Conservation (phyloP, 2,888 invertebrate species). For the Stramonita haemastoma region DNA sequence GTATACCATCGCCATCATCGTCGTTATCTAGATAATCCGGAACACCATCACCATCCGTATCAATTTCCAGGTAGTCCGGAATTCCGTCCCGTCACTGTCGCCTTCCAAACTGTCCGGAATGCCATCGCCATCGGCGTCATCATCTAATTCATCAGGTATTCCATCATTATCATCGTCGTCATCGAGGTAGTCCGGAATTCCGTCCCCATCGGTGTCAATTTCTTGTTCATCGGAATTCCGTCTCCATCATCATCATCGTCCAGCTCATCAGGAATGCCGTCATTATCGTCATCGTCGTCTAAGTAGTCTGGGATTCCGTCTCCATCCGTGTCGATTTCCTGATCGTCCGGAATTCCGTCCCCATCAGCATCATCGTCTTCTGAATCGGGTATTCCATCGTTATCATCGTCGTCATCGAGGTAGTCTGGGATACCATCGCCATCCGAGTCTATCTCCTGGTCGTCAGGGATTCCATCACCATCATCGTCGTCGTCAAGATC, state of each 20-base stretch:
- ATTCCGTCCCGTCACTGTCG: conserved; percentile 73
- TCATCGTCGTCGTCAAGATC: conserved; percentile 64
- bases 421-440: conserved; percentile 74
- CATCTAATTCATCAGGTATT: conserved; percentile 64
- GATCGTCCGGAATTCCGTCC: conserved; percentile 63
- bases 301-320: conserved; percentile 62
- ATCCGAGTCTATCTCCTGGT: conserved; percentile 66
- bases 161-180: conserved; percentile 68
- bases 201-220: conserved; percentile 65
- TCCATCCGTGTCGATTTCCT: conserved; percentile 61
- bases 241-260: conserved; percentile 67
- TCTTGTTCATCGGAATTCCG: conserved; percentile 65
- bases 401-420: conserved; percentile 63
- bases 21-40: conserved; percentile 60
- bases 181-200: conserved; percentile 66
- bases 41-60: conserved; percentile 66
- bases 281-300: conserved; percentile 61
- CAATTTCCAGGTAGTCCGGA: conserved; percentile 60
- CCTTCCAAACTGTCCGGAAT: conserved; percentile 58
- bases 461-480: conserved; percentile 63
- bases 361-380: conserved; percentile 64
- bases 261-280: conserved; percentile 66
- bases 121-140: conserved; percentile 68
- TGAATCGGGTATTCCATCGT: conserved; percentile 70
- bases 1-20: conserved; percentile 70